These are phyloP conservation scores for Dufourea novaeangliae DNA, from an alignment of 1,140 invertebrate species.

Conservation along the genomic window DNA sequence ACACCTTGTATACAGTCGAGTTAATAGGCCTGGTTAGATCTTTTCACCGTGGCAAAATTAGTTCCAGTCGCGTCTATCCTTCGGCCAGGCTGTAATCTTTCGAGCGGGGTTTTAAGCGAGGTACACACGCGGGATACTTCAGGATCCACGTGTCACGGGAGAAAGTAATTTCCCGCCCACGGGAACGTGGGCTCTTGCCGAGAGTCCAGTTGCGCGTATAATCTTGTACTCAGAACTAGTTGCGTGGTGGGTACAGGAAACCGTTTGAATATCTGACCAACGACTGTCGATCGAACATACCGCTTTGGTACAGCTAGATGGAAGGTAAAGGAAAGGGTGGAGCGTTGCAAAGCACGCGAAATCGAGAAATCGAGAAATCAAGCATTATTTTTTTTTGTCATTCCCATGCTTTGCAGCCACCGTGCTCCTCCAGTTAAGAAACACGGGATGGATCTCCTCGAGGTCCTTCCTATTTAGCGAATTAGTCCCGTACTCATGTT, in stretches of 20 bases:
- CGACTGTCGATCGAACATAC: too few species aligned
- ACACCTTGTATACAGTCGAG: not conserved
- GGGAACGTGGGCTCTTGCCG: not conserved
- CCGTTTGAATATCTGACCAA: too few species aligned
- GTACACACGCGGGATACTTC: constrained; percentile 15
- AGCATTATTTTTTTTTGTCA: not conserved
- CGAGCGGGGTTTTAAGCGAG: not conserved
- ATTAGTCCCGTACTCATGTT: constrained; percentile 71
- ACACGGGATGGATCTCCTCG: too few species aligned
- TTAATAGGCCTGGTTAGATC: too few species aligned
- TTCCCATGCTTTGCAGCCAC: constrained; percentile 5
- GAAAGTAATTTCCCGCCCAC: not conserved
- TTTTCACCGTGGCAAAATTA: not conserved
- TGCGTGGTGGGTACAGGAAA: too few species aligned
- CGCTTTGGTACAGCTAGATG: not conserved
- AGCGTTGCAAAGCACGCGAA: not conserved
- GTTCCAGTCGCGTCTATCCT: not conserved
- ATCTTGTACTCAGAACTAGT: too few species aligned
- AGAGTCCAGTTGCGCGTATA: not conserved
- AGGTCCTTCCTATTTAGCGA: not conserved
- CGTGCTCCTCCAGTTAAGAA: too few species aligned
- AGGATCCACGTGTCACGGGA: not conserved
- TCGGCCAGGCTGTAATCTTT: not conserved
- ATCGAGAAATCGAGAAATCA: not conserved
- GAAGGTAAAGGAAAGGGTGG: not conserved